Base-by-base conservation (phyloP, 2,113 vertebrate species). In the Rhineura floridana region DNA sequence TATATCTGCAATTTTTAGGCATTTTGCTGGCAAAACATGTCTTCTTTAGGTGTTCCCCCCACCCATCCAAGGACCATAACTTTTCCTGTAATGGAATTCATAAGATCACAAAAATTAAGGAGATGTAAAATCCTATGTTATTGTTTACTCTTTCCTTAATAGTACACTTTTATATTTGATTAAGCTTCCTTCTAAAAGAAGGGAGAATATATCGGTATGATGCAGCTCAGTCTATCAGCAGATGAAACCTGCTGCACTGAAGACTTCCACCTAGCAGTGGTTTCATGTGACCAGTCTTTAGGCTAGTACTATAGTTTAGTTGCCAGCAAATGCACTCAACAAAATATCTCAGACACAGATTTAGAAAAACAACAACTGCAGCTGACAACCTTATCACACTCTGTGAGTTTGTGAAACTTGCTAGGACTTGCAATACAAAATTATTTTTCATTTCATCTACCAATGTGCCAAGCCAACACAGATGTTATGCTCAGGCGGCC, bases 391-490 rank as follows among this genome's bases (percentile, higher is more conserved):
- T 72, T n/a, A 55, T 84, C 65, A 78, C 69, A 33, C 69, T 92
- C 89, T 81, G 33, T 87, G 55, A 87, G 84, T 83, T 84, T 78
- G 77, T 83, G 30, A 91, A 94, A 93, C 65, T 46, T 94, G 46
- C 82, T 92, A 91, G 55, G 50, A 83, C 44, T 30, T 48, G 5
- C 65, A 90, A 73, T 87, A 89, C 87, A 86, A 90, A 93, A 85
- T 91, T 92, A 85, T 92, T 94, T 93, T 89, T 92, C 23, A 28
- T 90, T 94, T 90, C 77, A 81, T 91, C 50, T 1, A 89, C 36
- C 63, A 91, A 89, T 78, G 69, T 92, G 88, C 83, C 88, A 91
- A 93, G 92, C 4, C 42, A 94, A 94, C 93, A 92, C 89, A 92
- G 89, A 93, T 93, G 90, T 94, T 95, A 83, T 80, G 39, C 77